These are phyloP conservation scores for Nomada hirtipes DNA, from an alignment of 2,888 invertebrate species.

Conservation along the genomic window DNA sequence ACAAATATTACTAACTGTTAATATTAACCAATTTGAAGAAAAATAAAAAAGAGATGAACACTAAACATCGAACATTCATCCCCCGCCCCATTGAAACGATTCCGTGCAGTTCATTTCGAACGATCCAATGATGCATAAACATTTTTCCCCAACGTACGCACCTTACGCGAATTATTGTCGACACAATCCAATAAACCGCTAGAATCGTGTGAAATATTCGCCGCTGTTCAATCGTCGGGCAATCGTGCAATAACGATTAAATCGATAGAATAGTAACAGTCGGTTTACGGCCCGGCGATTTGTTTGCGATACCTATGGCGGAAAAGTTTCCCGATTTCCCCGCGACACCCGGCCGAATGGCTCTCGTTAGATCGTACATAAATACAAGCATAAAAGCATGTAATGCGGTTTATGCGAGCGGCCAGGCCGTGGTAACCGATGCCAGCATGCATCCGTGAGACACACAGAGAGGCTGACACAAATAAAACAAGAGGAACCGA, in stretches of 20 bases:
- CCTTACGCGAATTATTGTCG: no score
- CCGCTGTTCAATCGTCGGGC: neutral
- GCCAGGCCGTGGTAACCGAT: conserved; percentile 32
- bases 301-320: conserved; percentile 28
- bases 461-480: conserved; percentile 27
- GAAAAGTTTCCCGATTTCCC: conserved; percentile 19
- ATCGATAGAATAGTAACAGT: conserved; percentile 5
- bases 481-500: conserved; percentile 69
- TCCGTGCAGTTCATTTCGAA: no score
- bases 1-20: no score
- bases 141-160: no score
- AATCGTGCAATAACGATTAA: conserved; percentile 30
- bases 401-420: conserved; percentile 56
- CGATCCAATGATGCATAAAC: no score
- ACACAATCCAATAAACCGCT: neutral
- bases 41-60: no score
- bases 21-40: no score
- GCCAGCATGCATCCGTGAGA: conserved; percentile 16
- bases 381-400: conserved; percentile 72
- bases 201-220: neutral
- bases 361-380: conserved; percentile 69
- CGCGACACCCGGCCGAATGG: conserved; percentile 17
- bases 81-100: no score
- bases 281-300: conserved; percentile 40
- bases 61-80: no score